phyloP scores from a whole-genome alignment of 2,113 vertebrate species.

The Nerophis ophidion region DNA sequence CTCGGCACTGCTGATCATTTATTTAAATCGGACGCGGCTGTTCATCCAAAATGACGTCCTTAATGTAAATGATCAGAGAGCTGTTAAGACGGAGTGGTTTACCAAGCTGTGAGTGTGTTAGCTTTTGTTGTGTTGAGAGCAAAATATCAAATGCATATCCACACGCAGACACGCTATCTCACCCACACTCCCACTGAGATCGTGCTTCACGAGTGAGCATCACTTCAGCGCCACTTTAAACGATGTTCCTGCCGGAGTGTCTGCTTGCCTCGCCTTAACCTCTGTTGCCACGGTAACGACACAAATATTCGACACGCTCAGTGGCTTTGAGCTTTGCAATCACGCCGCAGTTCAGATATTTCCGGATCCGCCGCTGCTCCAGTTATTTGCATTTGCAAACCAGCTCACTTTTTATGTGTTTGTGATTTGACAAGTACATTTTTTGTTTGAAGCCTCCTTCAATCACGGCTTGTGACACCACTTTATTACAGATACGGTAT shows the following conservation, averaged over 20 bases:
- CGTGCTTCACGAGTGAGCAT: neutral
- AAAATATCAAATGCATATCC: conserved; percentile 39
- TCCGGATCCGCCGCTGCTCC: conserved; percentile 19
- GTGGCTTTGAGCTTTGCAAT: conserved; percentile 28
- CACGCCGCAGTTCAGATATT: conserved; percentile 20
- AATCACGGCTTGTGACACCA: neutral
- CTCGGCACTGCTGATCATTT: conserved; percentile 33
- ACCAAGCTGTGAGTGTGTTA: conserved; percentile 46
- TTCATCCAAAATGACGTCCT: neutral
- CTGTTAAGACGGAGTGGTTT: conserved; percentile 53
- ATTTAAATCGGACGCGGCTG: neutral
- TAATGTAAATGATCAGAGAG: conserved; percentile 39
- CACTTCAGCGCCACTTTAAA: conserved; percentile 8
- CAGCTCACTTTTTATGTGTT: conserved; percentile 21
- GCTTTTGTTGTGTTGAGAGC: conserved; percentile 27
- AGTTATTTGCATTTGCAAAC: conserved; percentile 49
- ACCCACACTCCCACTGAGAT: conserved; percentile 30
- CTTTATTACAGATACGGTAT: too few relatives aligned
- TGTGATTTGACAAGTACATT: conserved; percentile 21
- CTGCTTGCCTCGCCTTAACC: conserved; percentile 33
- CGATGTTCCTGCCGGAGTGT: conserved; percentile 27
- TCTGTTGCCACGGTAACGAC: conserved; percentile 55
- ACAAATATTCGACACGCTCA: conserved; percentile 42
- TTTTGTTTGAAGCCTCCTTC: conserved; percentile 20
- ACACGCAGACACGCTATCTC: conserved; percentile 18